Conservation (phyloP, 2,797 vertebrate species). For the Falco columbarius region DNA sequence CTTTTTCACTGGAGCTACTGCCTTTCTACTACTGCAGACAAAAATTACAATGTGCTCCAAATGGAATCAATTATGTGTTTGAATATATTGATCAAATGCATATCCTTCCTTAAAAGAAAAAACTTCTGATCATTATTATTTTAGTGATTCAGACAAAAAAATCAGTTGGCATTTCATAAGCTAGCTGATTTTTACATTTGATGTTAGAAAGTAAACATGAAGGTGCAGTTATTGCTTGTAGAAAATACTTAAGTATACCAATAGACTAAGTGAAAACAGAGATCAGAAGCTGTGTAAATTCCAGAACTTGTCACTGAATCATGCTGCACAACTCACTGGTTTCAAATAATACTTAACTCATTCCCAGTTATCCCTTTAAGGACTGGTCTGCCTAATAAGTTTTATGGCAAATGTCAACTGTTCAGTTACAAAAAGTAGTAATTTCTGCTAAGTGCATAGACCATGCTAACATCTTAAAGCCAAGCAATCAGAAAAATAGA, state of each 20-base stretch:
- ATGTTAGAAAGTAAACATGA: neutral
- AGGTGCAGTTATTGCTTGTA: neutral
- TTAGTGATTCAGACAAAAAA: neutral
- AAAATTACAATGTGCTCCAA: neutral
- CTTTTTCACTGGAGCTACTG: neutral
- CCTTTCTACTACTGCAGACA: accelerated
- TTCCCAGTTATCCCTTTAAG: neutral
- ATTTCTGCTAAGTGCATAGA: neutral
- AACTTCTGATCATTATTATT: neutral
- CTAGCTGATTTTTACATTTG: neutral
- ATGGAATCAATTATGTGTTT: neutral
- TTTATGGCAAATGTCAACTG: neutral
- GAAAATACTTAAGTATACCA: neutral
- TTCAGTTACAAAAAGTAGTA: neutral
- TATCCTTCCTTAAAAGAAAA: neutral
- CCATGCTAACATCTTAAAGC: neutral
- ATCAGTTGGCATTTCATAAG: neutral
- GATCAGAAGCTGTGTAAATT: neutral
- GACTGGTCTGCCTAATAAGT: neutral
- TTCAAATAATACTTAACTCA: neutral
- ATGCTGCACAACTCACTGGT: neutral
- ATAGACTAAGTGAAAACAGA: neutral
- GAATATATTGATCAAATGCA: neutral
- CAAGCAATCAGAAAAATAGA: neutral
- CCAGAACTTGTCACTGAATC: neutral